Evolutionary conservation across 2,797 vertebrate genomes (phyloP).

Genomic region (Gephyroberyx darwinii): DNA sequence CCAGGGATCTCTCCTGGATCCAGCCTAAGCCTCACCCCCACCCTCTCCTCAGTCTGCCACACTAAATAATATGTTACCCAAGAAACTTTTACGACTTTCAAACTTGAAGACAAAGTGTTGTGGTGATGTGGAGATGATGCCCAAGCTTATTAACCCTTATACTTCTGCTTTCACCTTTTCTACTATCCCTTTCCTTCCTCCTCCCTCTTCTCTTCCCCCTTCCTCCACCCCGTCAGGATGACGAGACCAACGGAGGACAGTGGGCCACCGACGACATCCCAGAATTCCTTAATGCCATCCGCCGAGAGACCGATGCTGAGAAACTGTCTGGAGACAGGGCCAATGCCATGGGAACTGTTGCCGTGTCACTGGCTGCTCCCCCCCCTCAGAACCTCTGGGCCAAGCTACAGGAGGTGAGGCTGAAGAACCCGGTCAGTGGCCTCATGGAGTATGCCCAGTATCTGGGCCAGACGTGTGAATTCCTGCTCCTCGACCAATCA

Average conservation of each 20-base stretch:
- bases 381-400: slow-evolving; percentile 81
- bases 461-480: slow-evolving; percentile 90
- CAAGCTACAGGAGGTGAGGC: slow-evolving; percentile 89
- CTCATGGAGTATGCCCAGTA: slow-evolving; percentile 93
- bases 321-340: slow-evolving; percentile 51
- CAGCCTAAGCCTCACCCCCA: no score
- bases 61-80: no score
- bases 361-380: slow-evolving; percentile 83
- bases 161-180: neutral
- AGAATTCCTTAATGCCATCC: slow-evolving; percentile 87
- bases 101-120: neutral
- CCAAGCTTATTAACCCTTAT: slow-evolving; percentile 5
- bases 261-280: slow-evolving; percentile 95
- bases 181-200: neutral
- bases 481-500: slow-evolving; percentile 90
- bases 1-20: no score
- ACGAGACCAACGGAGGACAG: slow-evolving; percentile 59
- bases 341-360: slow-evolving; percentile 72
- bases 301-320: slow-evolving; percentile 71
- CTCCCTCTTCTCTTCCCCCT: neutral
- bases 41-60: no score
- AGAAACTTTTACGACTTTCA: no score
- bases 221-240: slow-evolving; percentile 35
- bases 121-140: neutral
- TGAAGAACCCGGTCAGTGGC: slow-evolving; percentile 94